phyloP scores from a whole-genome alignment of 1,140 invertebrate genomes.

The Mercenaria mercenaria region DNA sequence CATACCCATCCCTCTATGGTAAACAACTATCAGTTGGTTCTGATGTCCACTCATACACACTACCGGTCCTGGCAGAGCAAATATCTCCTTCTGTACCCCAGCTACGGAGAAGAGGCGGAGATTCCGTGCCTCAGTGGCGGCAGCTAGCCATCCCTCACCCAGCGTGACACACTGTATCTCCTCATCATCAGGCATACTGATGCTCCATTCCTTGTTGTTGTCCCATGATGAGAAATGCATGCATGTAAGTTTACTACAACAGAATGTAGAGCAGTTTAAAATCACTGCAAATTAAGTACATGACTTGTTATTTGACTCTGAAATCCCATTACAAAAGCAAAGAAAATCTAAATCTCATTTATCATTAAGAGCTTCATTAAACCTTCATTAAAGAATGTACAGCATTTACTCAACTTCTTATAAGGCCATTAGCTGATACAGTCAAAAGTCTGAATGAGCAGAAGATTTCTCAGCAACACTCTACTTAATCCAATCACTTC shows the following conservation, averaged over 20 bases:
- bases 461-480: too few relatives aligned
- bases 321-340: too few relatives aligned
- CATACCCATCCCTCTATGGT: slow-evolving; percentile 86
- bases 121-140: slow-evolving; percentile 91
- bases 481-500: too few relatives aligned
- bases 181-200: slow-evolving; percentile 92
- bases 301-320: too few relatives aligned
- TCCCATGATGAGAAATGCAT: slow-evolving; percentile 92
- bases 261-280: too few relatives aligned
- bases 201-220: slow-evolving; percentile 95
- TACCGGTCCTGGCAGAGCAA: slow-evolving; percentile 91
- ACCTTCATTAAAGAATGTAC: too few relatives aligned
- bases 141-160: slow-evolving; percentile 92
- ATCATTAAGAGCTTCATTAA: too few relatives aligned
- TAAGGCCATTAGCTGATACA: too few relatives aligned
- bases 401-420: too few relatives aligned
- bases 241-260: slow-evolving; percentile 90
- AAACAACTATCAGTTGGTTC: slow-evolving; percentile 91
- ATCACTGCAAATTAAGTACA: slow-evolving; percentile 26
- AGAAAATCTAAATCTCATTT: too few relatives aligned
- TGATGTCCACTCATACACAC: slow-evolving; percentile 90
- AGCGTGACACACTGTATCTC: slow-evolving; percentile 89
- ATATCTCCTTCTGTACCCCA: slow-evolving; percentile 94
- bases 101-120: slow-evolving; percentile 94
- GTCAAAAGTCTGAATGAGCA: too few relatives aligned